Percentiles rank a stretch among this genome's conserved stretches.
Evolutionary conservation across 2,888 invertebrate species (phyloP).

Genomic region (Polydrusus pterygomalis): DNA sequence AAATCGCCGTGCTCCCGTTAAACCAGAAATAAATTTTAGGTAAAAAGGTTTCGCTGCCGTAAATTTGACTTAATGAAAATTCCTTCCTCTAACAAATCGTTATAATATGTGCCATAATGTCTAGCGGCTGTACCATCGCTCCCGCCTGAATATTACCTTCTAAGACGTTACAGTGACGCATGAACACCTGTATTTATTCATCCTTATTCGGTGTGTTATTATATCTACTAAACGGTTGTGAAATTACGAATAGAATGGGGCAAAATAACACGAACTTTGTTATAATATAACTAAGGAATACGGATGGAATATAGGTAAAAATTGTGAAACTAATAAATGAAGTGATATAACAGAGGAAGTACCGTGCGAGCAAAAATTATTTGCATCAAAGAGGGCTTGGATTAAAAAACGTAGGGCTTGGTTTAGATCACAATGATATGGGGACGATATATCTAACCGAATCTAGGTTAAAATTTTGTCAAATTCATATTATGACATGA

Average conservation of each 20-base stretch:
- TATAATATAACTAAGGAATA: neutral
- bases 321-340: too few relatives aligned
- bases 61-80: slow-evolving; percentile 58
- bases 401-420: too few relatives aligned
- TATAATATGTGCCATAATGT: slow-evolving; percentile 57
- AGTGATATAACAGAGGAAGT: too few relatives aligned
- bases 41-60: slow-evolving; percentile 56
- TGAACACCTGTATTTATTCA: slow-evolving; percentile 63
- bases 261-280: neutral
- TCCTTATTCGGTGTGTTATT: slow-evolving; percentile 36
- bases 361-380: too few relatives aligned
- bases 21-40: slow-evolving; percentile 56
- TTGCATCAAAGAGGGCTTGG: too few relatives aligned
- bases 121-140: slow-evolving; percentile 40
- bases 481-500: too few relatives aligned
- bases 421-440: too few relatives aligned
- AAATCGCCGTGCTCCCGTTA: slow-evolving; percentile 52
- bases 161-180: slow-evolving; percentile 61
- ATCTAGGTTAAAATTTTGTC: too few relatives aligned
- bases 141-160: slow-evolving; percentile 52
- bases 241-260: slow-evolving; percentile 16
- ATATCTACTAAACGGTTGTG: slow-evolving; percentile 29
- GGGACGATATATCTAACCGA: too few relatives aligned
- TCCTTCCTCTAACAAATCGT: slow-evolving; percentile 57
- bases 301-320: too few relatives aligned